These are phyloP conservation scores for Drosophila mimetica DNA, from an alignment of 2,888 invertebrate species.

Conservation along the genomic window DNA sequence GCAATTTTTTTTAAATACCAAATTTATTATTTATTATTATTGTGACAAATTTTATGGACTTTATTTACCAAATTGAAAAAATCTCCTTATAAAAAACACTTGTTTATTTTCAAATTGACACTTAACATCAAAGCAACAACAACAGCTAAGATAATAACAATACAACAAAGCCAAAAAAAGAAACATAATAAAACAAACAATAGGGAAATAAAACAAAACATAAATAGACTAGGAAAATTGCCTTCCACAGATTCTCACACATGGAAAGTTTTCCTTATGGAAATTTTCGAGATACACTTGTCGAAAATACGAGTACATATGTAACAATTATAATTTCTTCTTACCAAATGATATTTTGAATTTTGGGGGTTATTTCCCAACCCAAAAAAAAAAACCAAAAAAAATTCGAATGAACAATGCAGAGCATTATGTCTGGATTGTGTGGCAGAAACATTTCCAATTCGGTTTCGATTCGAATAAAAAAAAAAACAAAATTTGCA, in stretches of 20 bases:
- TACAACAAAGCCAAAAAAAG: slow-evolving; percentile 1
- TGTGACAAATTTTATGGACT: too few relatives aligned
- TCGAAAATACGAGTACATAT: too few relatives aligned
- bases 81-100: not conserved
- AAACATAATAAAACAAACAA: slow-evolving; percentile 17
- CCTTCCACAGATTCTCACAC: slow-evolving; percentile 40
- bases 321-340: slow-evolving; percentile 2
- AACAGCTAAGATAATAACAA: slow-evolving; percentile 17
- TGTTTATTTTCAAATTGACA: slow-evolving; percentile 6
- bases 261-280: too few relatives aligned
- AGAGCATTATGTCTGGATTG: slow-evolving; percentile 24
- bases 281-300: too few relatives aligned
- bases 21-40: too few relatives aligned
- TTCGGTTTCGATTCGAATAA: slow-evolving; percentile 37
- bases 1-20: too few relatives aligned
- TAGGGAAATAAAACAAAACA: slow-evolving; percentile 19
- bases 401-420: not conserved
- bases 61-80: not conserved
- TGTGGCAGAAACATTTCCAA: slow-evolving; percentile 40
- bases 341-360: too few relatives aligned
- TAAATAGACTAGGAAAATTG: not conserved
- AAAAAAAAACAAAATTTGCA: slow-evolving; percentile 39
- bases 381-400: not conserved
- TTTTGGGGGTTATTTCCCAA: not conserved
- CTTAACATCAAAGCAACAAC: slow-evolving; percentile 8